These are phyloP conservation scores for Scomberomorus guttatus DNA, from an alignment of 2,797 vertebrate genomes.

Conservation along the genomic window DNA sequence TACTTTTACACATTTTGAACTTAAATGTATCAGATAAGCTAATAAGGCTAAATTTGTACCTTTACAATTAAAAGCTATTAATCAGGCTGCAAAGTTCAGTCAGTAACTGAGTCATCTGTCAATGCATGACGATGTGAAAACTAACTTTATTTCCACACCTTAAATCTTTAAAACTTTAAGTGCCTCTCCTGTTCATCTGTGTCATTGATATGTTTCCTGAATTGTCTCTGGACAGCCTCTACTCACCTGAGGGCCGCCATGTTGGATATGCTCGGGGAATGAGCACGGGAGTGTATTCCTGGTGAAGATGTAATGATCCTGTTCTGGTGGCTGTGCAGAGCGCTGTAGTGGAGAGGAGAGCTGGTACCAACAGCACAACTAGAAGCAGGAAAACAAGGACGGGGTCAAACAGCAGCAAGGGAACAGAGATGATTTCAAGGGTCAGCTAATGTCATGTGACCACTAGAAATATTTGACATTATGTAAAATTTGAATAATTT, in stretches of 20 bases:
- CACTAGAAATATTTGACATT: background rate
- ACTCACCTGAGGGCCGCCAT: constrained; percentile 96
- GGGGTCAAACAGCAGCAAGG: background rate
- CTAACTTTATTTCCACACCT: background rate
- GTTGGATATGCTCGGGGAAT: constrained; percentile 94
- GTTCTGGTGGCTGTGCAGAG: constrained; percentile 92
- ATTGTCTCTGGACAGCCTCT: background rate
- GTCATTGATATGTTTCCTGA: background rate
- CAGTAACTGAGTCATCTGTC: too few relatives aligned
- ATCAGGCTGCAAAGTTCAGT: background rate
- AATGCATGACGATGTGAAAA: too few relatives aligned
- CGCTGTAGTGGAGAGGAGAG: constrained; percentile 94
- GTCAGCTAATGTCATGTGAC: background rate
- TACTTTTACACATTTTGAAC: background rate
- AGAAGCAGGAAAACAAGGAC: background rate
- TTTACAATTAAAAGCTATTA: background rate
- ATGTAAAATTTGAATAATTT: background rate
- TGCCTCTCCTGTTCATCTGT: too few relatives aligned
- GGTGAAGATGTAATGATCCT: constrained; percentile 84
- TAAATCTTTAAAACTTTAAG: background rate
- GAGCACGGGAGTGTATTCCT: constrained; percentile 90
- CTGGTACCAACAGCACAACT: constrained; percentile 67
- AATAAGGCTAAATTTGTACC: background rate
- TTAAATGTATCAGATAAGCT: background rate
- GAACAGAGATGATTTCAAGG: background rate